These are phyloP conservation scores for Tursiops truncatus DNA, from an alignment of 2,113 vertebrate species.

Conservation along the genomic window DNA sequence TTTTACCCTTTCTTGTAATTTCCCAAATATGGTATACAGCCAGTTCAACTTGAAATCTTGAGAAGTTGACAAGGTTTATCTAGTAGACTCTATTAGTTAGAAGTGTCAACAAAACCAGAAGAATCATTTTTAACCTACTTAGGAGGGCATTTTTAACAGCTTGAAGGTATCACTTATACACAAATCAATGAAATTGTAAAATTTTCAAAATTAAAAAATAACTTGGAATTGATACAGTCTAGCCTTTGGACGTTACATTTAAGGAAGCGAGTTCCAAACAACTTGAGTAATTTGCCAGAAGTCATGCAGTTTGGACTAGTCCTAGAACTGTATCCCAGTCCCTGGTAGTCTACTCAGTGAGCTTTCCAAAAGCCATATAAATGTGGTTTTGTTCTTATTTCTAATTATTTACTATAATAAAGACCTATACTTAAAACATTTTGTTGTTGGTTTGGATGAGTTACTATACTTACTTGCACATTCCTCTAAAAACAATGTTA, in stretches of 20 bases:
- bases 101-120: neutral
- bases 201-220: neutral
- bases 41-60: neutral
- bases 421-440: neutral
- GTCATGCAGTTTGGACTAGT: neutral
- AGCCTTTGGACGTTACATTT: neutral
- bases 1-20: neutral
- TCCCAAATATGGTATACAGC: neutral
- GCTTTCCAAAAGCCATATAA: neutral
- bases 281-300: neutral
- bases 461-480: slow-evolving; percentile 16
- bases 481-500: slow-evolving; percentile 49
- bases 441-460: slow-evolving; percentile 36
- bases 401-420: neutral
- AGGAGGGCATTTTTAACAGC: neutral
- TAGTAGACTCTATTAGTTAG: neutral
- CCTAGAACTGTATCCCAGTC: neutral
- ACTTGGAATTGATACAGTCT: neutral
- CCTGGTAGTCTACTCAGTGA: neutral
- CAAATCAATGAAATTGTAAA: neutral
- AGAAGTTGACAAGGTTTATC: neutral
- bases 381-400: slow-evolving; percentile 28
- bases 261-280: neutral
- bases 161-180: neutral
- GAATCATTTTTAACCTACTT: neutral